Conservation (phyloP, 1,140 invertebrate genomes). For the Bombus cullumanus region DNA sequence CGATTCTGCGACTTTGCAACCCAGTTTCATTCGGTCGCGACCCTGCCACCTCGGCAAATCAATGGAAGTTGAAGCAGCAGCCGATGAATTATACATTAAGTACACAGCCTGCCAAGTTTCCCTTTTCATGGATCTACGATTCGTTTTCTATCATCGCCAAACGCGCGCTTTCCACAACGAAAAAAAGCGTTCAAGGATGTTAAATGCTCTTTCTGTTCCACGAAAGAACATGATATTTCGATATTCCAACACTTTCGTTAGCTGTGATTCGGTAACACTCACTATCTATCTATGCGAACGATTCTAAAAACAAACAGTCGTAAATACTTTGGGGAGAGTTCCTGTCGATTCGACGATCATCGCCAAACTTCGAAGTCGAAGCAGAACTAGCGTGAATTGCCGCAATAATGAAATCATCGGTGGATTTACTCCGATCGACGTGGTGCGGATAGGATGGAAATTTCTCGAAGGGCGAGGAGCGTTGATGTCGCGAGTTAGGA, state of each 20-base stretch:
- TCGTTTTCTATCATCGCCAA: background rate
- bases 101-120: background rate
- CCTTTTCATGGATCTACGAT: background rate
- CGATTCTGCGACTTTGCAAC: conserved; percentile 2
- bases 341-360: too few species aligned
- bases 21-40: background rate
- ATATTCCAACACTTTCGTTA: too few species aligned
- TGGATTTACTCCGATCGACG: background rate
- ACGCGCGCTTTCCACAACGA: too few species aligned
- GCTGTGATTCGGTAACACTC: too few species aligned
- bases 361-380: background rate
- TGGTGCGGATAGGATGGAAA: conserved; percentile 20
- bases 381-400: background rate
- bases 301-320: too few species aligned
- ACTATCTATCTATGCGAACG: too few species aligned
- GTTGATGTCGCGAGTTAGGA: background rate
- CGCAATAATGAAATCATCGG: background rate
- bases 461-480: background rate
- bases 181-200: too few species aligned
- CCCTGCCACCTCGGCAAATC: background rate
- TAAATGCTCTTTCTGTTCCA: too few species aligned
- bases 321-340: too few species aligned
- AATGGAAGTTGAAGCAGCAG: background rate
- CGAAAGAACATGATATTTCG: too few species aligned
- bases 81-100: conserved; percentile 2